phyloP scores from a whole-genome alignment of 2,888 invertebrate genomes.

The Amphipoea oculea region DNA sequence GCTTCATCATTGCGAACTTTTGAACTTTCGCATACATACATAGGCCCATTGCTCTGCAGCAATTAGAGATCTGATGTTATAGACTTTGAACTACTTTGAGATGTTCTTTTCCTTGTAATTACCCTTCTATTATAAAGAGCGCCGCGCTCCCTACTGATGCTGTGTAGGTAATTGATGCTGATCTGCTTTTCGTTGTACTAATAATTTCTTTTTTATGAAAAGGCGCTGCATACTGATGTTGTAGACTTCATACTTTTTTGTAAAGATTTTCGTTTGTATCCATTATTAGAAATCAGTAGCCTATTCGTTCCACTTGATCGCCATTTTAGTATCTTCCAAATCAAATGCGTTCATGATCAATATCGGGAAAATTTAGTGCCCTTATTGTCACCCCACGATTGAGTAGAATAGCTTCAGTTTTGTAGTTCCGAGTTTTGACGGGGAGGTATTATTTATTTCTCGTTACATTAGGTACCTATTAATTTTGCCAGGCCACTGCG shows the following conservation, averaged over 20 bases:
- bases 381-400: background rate
- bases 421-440: background rate
- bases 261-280: background rate
- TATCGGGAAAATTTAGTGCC: background rate
- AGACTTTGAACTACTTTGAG: background rate
- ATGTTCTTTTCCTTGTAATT: background rate
- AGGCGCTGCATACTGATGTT: background rate
- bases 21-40: slow-evolving; percentile 34
- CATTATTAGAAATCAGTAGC: background rate
- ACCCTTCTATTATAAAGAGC: background rate
- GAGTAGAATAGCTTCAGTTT: background rate
- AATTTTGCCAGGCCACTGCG: background rate
- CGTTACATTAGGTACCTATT: background rate
- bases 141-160: background rate
- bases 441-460: slow-evolving; percentile 3
- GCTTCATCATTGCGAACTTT: slow-evolving; percentile 18
- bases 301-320: background rate
- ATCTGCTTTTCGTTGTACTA: background rate
- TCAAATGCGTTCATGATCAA: background rate
- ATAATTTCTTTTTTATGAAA: background rate
- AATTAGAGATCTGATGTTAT: background rate
- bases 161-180: background rate
- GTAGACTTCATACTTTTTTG: background rate
- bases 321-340: background rate
- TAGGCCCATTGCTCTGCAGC: background rate